These are phyloP conservation scores for Poecilia picta DNA, from an alignment of 2,797 vertebrate species.

Conservation along the genomic window DNA sequence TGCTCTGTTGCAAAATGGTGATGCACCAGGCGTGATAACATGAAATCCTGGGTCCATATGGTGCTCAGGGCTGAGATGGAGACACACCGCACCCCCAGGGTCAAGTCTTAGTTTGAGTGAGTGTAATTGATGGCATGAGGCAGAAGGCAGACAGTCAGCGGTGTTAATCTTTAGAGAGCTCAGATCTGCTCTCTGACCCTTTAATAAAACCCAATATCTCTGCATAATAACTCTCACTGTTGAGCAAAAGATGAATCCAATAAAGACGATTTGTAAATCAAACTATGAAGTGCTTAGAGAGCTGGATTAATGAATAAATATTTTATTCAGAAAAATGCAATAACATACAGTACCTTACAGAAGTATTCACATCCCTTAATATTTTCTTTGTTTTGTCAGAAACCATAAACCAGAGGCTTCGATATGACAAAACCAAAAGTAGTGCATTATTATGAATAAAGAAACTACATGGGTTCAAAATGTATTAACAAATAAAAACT, in stretches of 20 bases:
- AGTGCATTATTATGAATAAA: not conserved
- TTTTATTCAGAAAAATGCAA: slow-evolving; percentile 12
- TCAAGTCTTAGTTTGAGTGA: slow-evolving; percentile 54
- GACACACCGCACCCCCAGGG: slow-evolving; percentile 37
- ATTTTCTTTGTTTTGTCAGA: not conserved
- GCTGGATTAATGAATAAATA: slow-evolving; percentile 21
- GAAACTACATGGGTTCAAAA: not conserved
- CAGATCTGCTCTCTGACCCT: slow-evolving; percentile 56
- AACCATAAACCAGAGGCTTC: not conserved
- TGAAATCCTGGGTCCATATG: slow-evolving; percentile 55
- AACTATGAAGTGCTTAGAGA: slow-evolving; percentile 20
- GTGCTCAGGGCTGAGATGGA: slow-evolving; percentile 40
- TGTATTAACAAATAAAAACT: not conserved
- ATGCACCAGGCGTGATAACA: slow-evolving; percentile 39
- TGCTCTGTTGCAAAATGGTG: slow-evolving; percentile 10
- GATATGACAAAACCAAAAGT: not conserved
- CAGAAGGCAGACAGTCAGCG: slow-evolving; percentile 58
- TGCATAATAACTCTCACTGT: slow-evolving; percentile 11
- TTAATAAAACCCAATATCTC: slow-evolving; percentile 33
- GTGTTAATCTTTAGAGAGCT: slow-evolving; percentile 72
- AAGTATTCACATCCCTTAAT: not conserved
- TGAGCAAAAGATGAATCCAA: slow-evolving; percentile 9
- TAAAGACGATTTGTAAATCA: slow-evolving; percentile 29
- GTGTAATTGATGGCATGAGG: slow-evolving; percentile 60
- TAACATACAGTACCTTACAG: not conserved